phyloP scores from a whole-genome alignment of 2,113 vertebrate species.

The Neotoma lepida region DNA sequence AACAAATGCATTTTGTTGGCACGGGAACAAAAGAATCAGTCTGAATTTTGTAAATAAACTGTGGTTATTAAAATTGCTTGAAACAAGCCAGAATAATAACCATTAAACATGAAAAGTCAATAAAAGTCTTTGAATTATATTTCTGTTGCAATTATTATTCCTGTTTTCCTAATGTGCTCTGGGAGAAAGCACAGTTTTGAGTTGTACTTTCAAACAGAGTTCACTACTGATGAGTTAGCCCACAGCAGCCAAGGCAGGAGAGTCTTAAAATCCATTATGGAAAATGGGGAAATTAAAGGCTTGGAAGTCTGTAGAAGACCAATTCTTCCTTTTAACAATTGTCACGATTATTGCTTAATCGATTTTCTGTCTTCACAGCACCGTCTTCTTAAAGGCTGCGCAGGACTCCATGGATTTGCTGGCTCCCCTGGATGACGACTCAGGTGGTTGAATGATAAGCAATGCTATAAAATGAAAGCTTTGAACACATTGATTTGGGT shows the following conservation, averaged over 20 bases:
- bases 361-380: conserved; percentile 78
- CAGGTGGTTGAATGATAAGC: conserved; percentile 4
- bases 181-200: conserved; percentile 79
- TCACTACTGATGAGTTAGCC: conserved; percentile 74
- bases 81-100: conserved; percentile 84
- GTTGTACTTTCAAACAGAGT: conserved; percentile 76
- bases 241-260: conserved; percentile 45
- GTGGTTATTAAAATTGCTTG: conserved; percentile 81
- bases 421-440: conserved; percentile 1
- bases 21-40: conserved; percentile 83
- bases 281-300: conserved; percentile 81
- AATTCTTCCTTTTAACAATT: conserved; percentile 75
- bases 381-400: conserved; percentile 68
- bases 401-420: conserved; percentile 21
- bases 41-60: conserved; percentile 85
- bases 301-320: conserved; percentile 76
- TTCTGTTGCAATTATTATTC: conserved; percentile 83
- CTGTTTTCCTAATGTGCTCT: conserved; percentile 80
- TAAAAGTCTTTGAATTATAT: conserved; percentile 83
- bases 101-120: conserved; percentile 82
- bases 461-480: neutral
- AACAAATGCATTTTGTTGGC: conserved; percentile 86
- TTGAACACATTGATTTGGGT: neutral
- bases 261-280: conserved; percentile 77
- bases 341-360: conserved; percentile 74